Conservation (phyloP, 2,888 invertebrate species). For the Ophion costatus region DNA sequence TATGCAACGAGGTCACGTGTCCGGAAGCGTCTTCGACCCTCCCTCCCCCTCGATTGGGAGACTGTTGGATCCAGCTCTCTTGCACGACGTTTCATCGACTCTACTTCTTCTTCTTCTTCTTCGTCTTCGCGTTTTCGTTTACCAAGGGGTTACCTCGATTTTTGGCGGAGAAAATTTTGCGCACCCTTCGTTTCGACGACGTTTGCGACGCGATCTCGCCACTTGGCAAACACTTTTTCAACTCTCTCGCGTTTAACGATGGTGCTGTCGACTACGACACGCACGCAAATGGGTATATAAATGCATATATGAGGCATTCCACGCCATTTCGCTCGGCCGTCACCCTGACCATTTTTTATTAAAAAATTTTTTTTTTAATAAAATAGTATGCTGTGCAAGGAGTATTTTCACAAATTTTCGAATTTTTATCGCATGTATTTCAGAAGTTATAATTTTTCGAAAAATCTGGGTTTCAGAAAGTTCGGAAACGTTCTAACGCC, state of each 20-base stretch:
- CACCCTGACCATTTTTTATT: too few species aligned
- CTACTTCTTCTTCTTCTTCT: constrained; percentile 1
- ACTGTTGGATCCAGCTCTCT: constrained; percentile 43
- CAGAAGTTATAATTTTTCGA: too few species aligned
- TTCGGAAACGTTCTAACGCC: too few species aligned
- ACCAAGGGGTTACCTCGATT: constrained; percentile 8
- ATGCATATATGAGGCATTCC: neutral
- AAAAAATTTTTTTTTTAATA: too few species aligned
- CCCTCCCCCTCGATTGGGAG: constrained; percentile 9
- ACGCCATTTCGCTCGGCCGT: too few species aligned
- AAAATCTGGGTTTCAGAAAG: too few species aligned
- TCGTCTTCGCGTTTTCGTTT: neutral
- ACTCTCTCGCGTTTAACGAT: constrained; percentile 44
- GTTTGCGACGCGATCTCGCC: constrained; percentile 30
- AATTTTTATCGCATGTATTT: too few species aligned
- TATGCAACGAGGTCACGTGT: neutral
- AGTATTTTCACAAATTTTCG: too few species aligned
- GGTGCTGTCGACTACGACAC: constrained; percentile 40
- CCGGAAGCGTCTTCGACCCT: constrained; percentile 9
- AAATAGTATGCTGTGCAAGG: too few species aligned
- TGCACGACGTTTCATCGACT: constrained; percentile 46
- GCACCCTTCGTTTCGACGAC: constrained; percentile 18
- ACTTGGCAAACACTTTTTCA: constrained; percentile 27
- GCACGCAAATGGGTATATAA: constrained; percentile 3
- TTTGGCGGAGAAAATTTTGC: constrained; percentile 4